Evolutionary conservation across 2,797 vertebrate species (phyloP).

Genomic region (Premnoplex brunnescens): DNA sequence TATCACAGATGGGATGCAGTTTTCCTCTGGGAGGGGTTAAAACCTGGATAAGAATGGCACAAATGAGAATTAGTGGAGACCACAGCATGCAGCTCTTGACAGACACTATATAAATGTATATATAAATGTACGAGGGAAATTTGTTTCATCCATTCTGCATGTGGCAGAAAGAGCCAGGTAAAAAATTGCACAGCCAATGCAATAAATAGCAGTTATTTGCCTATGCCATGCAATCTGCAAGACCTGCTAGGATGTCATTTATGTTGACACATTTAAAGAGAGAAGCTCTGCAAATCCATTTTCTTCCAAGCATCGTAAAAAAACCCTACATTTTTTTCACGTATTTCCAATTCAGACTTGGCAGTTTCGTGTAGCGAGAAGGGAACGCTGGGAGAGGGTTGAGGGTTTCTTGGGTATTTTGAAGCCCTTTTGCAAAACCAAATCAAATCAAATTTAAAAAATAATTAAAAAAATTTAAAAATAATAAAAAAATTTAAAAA

Average conservation of each 20-base stretch:
- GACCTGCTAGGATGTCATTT: slow-evolving; percentile 51
- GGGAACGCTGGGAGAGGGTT: neutral
- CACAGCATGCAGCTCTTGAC: neutral
- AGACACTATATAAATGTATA: neutral
- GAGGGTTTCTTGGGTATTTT: neutral
- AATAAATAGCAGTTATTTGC: slow-evolving; percentile 62
- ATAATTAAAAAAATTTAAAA: too few species aligned
- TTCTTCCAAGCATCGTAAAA: slow-evolving; percentile 24
- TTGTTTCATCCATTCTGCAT: slow-evolving; percentile 29
- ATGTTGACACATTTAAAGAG: slow-evolving; percentile 52
- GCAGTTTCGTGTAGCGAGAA: neutral
- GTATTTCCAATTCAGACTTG: neutral
- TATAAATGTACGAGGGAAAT: neutral
- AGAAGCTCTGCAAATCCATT: slow-evolving; percentile 37
- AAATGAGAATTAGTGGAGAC: slow-evolving; percentile 13
- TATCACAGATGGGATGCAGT: neutral
- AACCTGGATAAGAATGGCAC: neutral
- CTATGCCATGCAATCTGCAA: slow-evolving; percentile 39
- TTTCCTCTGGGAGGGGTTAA: slow-evolving; percentile 12
- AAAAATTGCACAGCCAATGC: slow-evolving; percentile 18
- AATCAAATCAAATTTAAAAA: neutral
- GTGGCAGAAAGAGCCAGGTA: slow-evolving; percentile 36
- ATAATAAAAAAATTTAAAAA: neutral
- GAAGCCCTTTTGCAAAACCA: neutral
- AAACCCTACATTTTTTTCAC: neutral